Percentiles rank a stretch among this genome's conserved stretches.
Conservation (phyloP, 2,113 vertebrate genomes). For the Craseonycteris thonglongyai region DNA sequence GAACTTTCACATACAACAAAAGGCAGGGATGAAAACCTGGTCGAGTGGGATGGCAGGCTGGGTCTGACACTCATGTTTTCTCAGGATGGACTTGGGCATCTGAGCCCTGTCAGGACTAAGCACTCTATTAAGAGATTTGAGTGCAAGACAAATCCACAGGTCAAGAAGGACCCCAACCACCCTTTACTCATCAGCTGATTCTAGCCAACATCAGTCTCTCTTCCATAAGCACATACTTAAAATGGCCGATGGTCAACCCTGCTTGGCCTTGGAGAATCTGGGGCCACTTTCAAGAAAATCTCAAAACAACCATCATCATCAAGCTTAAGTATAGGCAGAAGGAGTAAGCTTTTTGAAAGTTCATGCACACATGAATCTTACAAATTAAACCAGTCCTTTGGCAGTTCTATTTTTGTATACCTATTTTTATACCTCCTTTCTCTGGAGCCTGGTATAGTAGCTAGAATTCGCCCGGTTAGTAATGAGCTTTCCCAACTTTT, state of each 20-base stretch:
- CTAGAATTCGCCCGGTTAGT: neutral
- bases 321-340: neutral
- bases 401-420: neutral
- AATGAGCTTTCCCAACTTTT: neutral
- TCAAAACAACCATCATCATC: neutral
- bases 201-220: neutral
- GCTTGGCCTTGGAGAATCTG: neutral
- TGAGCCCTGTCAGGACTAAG: neutral
- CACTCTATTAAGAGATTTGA: neutral
- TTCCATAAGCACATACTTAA: neutral
- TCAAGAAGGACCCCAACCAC: neutral
- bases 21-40: neutral
- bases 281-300: neutral
- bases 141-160: neutral
- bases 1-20: neutral
- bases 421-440: constrained; percentile 6
- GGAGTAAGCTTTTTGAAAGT: neutral
- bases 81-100: neutral
- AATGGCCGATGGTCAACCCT: neutral
- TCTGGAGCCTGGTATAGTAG: neutral
- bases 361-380: neutral
- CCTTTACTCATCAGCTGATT: neutral
- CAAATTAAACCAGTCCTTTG: neutral
- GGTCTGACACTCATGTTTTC: neutral
- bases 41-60: neutral